These are phyloP conservation scores for Heptranchias perlo DNA, from an alignment of 2,113 vertebrate species.

Conservation along the genomic window DNA sequence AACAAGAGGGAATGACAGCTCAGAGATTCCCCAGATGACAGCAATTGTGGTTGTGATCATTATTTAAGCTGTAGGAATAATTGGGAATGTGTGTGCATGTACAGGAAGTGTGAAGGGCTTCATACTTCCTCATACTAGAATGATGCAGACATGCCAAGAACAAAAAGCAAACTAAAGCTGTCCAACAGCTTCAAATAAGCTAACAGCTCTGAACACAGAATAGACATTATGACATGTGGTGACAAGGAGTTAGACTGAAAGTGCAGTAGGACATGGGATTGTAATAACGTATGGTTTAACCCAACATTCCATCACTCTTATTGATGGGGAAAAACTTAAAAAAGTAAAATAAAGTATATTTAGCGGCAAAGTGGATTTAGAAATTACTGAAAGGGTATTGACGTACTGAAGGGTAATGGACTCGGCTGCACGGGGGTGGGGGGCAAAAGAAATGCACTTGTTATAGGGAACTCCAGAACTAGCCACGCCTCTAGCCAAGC, in stretches of 20 bases:
- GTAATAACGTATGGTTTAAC: not conserved
- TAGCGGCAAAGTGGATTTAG: not conserved
- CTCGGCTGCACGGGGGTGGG: too few species aligned
- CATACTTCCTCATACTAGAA: not conserved
- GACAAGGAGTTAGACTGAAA: not conserved
- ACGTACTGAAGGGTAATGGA: not conserved
- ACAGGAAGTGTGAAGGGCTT: not conserved
- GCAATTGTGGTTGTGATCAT: too few species aligned
- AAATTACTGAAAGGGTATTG: not conserved
- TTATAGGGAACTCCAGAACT: too few species aligned
- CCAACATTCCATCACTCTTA: not conserved
- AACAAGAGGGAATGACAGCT: not conserved
- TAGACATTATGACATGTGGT: not conserved
- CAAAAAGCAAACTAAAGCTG: not conserved
- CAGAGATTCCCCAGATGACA: not conserved
- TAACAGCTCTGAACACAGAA: not conserved
- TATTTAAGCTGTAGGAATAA: not conserved
- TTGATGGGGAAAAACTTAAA: not conserved
- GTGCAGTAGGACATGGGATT: not conserved
- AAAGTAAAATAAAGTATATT: not conserved
- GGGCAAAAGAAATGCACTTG: too few species aligned
- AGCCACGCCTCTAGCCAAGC: too few species aligned
- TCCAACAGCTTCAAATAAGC: not conserved
- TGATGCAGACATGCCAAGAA: not conserved
- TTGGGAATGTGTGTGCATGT: not conserved